Evolutionary conservation across 1,140 invertebrate species (phyloP).

Genomic region (Drosophila suzukii): DNA sequence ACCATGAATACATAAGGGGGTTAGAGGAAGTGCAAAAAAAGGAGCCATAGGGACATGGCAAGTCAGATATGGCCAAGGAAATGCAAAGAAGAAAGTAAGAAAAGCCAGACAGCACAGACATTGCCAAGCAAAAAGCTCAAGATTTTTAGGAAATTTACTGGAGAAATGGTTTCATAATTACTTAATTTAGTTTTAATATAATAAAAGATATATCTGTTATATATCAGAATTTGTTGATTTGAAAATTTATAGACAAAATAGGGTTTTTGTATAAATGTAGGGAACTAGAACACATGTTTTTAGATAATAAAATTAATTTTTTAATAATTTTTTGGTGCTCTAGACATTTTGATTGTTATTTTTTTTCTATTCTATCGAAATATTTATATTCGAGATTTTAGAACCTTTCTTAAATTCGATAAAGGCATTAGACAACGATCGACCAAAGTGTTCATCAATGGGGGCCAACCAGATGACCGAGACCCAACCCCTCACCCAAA

Average conservation of each 20-base stretch:
- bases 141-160: not conserved
- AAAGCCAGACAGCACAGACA: slow-evolving; percentile 3
- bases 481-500: not conserved
- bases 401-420: not conserved
- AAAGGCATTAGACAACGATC: slow-evolving; percentile 38
- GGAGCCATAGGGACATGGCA: slow-evolving; percentile 16
- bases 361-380: not conserved
- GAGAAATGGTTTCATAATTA: not conserved
- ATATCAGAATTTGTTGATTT: no score
- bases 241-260: no score
- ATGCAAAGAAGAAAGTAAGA: slow-evolving; percentile 7
- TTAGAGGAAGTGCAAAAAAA: slow-evolving; percentile 30
- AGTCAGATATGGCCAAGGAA: slow-evolving; percentile 2
- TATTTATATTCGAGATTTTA: not conserved
- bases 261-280: no score
- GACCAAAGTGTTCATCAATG: slow-evolving; percentile 29
- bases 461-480: slow-evolving; percentile 31
- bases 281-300: no score
- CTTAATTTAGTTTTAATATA: no score
- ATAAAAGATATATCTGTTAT: no score
- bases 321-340: no score
- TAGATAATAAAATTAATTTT: no score
- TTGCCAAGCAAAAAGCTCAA: not conserved
- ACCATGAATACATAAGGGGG: slow-evolving; percentile 24
- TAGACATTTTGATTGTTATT: no score